Evolutionary conservation across 2,888 invertebrate species (phyloP).

Genomic region (Dryocosmus kuriphilus): DNA sequence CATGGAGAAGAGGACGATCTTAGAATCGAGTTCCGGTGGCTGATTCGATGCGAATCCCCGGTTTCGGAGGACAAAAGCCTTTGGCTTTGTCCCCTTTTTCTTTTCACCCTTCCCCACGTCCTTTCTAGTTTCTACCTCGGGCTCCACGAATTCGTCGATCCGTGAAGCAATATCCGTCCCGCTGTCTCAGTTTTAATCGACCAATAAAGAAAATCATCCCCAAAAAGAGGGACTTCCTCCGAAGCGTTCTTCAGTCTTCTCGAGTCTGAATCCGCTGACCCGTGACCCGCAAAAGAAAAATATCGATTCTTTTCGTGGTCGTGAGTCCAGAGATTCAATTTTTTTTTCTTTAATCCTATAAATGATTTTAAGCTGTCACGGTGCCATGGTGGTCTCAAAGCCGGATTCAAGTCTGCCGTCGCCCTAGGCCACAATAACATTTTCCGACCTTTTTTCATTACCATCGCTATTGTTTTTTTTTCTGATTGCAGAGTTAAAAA

Average conservation of each 20-base stretch:
- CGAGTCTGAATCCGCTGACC: background rate
- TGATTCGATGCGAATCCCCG: slow-evolving; percentile 47
- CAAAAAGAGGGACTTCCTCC: slow-evolving; percentile 39
- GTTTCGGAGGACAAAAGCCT: slow-evolving; percentile 48
- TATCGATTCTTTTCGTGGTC: slow-evolving; percentile 1
- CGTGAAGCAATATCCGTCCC: slow-evolving; percentile 62
- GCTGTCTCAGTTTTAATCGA: slow-evolving; percentile 57
- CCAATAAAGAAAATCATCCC: slow-evolving; percentile 52
- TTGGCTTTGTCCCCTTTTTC: slow-evolving; percentile 49
- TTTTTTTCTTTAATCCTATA: background rate
- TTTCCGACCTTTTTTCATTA: too few relatives aligned
- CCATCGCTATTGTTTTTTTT: too few relatives aligned
- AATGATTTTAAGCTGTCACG: too few relatives aligned
- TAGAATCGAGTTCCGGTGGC: slow-evolving; percentile 57
- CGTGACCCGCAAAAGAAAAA: slow-evolving; percentile 1
- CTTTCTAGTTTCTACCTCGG: slow-evolving; percentile 45
- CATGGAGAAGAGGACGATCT: slow-evolving; percentile 38
- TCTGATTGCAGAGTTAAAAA: too few relatives aligned
- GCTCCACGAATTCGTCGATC: slow-evolving; percentile 53
- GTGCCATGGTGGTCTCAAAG: too few relatives aligned
- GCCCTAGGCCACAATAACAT: too few relatives aligned
- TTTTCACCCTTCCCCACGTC: slow-evolving; percentile 45
- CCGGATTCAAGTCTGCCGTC: too few relatives aligned
- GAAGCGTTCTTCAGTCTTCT: background rate
- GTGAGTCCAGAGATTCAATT: background rate